Percentiles rank a stretch among this genome's conserved stretches.
Evolutionary conservation across 53 echinoderm and acorn worm species (phyloP).

Genomic region (Astropecten irregularis): DNA sequence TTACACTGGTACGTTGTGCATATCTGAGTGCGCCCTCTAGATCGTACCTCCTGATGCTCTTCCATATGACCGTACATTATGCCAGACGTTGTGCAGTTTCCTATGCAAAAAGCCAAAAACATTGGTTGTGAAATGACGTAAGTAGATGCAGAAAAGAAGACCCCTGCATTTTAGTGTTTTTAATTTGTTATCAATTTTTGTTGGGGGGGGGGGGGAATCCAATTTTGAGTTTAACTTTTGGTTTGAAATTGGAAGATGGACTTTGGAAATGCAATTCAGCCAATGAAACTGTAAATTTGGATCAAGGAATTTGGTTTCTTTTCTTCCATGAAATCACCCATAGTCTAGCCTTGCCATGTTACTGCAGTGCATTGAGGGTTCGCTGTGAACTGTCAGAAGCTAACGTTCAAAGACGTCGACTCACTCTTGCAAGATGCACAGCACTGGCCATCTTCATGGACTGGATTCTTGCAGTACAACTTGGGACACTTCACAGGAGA

Average conservation of each 20-base stretch:
- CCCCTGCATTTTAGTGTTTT: too few species aligned
- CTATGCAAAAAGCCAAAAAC: constrained; percentile 21
- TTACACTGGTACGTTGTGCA: constrained; percentile 64
- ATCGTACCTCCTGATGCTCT: constrained; percentile 51
- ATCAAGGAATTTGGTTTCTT: too few species aligned
- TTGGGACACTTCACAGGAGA: constrained; percentile 65
- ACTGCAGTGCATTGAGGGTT: too few species aligned
- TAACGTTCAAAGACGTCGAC: too few species aligned
- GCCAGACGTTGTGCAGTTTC: constrained; percentile 76
- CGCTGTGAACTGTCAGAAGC: too few species aligned
- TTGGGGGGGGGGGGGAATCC: too few species aligned
- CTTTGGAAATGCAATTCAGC: neutral
- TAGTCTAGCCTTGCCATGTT: too few species aligned
- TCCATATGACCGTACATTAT: constrained; percentile 73
- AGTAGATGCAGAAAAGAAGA: too few species aligned
- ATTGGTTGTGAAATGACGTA: neutral
- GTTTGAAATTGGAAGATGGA: too few species aligned
- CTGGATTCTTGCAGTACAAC: constrained; percentile 87
- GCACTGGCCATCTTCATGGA: constrained; percentile 69
- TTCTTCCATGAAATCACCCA: too few species aligned
- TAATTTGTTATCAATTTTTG: too few species aligned
- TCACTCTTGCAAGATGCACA: constrained; percentile 88
- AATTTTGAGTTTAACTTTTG: too few species aligned
- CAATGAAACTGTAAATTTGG: neutral
- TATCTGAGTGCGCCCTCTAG: constrained; percentile 52